These are phyloP conservation scores for Caenorhabditis sp. DNA, from an alignment of 2,888 invertebrate genomes.

Conservation along the genomic window DNA sequence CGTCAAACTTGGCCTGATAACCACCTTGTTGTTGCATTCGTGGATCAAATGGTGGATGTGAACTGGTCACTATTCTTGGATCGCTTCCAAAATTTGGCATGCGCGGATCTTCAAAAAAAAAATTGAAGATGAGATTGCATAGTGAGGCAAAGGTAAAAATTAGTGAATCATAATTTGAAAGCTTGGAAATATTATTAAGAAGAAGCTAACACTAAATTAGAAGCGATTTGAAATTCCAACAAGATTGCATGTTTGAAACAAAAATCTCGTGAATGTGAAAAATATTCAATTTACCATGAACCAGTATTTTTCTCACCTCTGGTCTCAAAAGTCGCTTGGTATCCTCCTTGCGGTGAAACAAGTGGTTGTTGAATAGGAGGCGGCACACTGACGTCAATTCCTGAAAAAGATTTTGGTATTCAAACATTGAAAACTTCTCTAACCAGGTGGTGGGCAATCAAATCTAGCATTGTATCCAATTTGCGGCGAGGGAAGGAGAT, in stretches of 20 bases:
- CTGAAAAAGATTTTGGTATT: not conserved
- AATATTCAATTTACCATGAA: too few relatives aligned
- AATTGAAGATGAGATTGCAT: not conserved
- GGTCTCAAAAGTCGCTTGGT: not conserved
- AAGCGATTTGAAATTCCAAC: too few relatives aligned
- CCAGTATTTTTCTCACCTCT: too few relatives aligned
- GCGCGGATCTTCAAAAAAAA: not conserved
- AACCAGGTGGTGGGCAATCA: not conserved
- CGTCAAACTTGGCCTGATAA: not conserved
- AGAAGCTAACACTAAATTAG: too few relatives aligned
- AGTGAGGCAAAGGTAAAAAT: too few relatives aligned
- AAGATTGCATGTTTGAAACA: too few relatives aligned
- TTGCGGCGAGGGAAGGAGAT: not conserved
- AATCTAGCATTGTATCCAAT: not conserved
- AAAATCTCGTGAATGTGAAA: too few relatives aligned
- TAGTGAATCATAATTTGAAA: too few relatives aligned
- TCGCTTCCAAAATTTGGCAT: not conserved
- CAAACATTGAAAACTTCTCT: not conserved
- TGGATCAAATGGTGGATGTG: not conserved
- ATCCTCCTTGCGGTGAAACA: not conserved
- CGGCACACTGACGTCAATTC: not conserved
- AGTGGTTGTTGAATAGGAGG: slow-evolving; percentile 1
- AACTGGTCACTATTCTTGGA: not conserved
- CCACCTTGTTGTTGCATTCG: not conserved
- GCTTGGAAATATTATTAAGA: too few relatives aligned